phyloP scores from a whole-genome alignment of 2,797 vertebrate genomes.

The Hemitrygon akajei region DNA sequence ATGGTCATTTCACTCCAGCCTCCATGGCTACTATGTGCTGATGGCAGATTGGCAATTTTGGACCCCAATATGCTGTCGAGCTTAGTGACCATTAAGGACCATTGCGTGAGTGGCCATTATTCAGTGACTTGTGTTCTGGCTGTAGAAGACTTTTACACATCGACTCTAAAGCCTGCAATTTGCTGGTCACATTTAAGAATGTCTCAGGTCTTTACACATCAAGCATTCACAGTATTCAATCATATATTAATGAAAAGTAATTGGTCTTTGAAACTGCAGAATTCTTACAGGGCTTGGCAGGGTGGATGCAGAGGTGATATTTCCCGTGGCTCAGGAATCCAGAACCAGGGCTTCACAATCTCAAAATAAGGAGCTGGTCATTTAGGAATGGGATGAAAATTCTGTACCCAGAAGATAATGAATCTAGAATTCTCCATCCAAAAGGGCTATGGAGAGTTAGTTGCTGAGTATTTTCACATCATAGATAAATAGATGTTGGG shows the following conservation, averaged over 20 bases:
- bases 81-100: not conserved
- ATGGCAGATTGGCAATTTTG: not conserved
- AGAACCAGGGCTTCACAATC: too few species aligned
- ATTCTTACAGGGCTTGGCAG: too few species aligned
- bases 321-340: too few species aligned
- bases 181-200: not conserved
- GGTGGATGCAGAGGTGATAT: too few species aligned
- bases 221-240: not conserved
- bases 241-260: not conserved
- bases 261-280: not conserved
- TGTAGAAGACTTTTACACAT: not conserved
- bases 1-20: not conserved
- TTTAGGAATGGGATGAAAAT: too few species aligned
- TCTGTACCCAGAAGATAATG: too few species aligned
- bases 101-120: not conserved
- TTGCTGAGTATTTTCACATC: too few species aligned
- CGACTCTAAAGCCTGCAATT: not conserved
- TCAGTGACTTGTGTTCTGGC: not conserved
- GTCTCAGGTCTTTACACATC: not conserved
- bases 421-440: too few species aligned
- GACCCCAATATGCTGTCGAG: not conserved
- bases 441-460: too few species aligned
- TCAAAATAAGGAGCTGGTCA: too few species aligned
- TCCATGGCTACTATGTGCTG: not conserved
- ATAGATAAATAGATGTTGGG: too few species aligned